Evolutionary conservation across 2,797 vertebrate genomes (phyloP), one percentile per base, ranked within the genome.

Genomic region (Parotocinclus haroldoi): DNA sequence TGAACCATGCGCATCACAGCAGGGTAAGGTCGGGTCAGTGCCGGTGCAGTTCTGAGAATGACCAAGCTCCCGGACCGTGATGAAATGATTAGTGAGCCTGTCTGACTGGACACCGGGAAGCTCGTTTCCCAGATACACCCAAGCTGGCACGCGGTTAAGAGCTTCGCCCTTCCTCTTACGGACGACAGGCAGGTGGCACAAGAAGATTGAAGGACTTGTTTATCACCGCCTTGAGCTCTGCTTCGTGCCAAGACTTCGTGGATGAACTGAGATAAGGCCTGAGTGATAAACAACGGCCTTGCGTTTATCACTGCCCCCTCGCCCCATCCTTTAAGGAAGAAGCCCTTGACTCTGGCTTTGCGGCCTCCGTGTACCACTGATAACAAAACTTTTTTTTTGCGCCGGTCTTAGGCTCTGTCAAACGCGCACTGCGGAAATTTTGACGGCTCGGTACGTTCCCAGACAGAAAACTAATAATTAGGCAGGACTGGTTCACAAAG

Each of bases 291-390:
- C 40, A 44, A 44, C 9, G 11, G 11, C 40, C 9, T 44, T 44
- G 1, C 40, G 2, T 44, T 8, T 7, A 44, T 27, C 10, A 42
- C 3, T 42, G 40, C 36, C 37, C 12, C 52, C 45, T 37, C 37
- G n/a, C 7, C 55, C 17, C 56, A 46, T 45, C 16, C 51, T 37
- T 61, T 77, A 70, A 76, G 68, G 37, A 58, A 55, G 12, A 10
- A 65, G 52, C 69, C 69, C 85, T 85, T 86, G 82, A 87, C 82
- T 86, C 49, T 71, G 1, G 4, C 40, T 7, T 27, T 49, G 42
- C 49, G 6, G 62, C 36, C 40, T 18, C 10, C 9, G 55, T 62
- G 54, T 13, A 13, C 46, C 16, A 45, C 63, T 12, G 42, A 12
- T 39, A 27, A 27, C 56, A 57, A 66, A n/a, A 60, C 50, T 66